Conservation (phyloP, 2,888 invertebrate species). For the Drosophila multiciliata region DNA sequence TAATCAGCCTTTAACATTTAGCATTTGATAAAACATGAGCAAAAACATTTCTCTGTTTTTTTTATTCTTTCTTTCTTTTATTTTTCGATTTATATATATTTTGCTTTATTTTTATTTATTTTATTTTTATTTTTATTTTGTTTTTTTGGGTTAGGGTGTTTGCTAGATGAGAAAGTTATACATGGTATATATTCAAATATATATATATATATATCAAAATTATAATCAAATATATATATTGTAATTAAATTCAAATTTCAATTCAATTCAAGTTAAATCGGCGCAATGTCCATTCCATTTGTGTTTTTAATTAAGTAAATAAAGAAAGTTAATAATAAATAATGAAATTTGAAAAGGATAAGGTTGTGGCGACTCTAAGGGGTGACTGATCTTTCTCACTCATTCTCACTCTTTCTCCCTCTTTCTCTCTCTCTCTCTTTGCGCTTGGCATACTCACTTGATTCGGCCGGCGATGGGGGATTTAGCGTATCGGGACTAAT, state of each 20-base stretch:
- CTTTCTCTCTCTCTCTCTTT: background rate
- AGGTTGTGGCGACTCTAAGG: constrained; percentile 5
- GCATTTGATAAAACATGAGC: constrained; percentile 83
- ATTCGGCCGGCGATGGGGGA: constrained; percentile 95
- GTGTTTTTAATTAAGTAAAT: constrained; percentile 56
- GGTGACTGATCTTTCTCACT: background rate
- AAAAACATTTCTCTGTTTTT: constrained; percentile 55
- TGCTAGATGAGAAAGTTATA: constrained; percentile 54
- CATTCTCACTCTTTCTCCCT: background rate
- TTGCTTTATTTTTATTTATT: constrained; percentile 9
- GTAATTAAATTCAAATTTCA: constrained; percentile 14
- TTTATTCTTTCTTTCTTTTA: background rate
- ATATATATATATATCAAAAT: constrained; percentile 45
- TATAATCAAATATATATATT: constrained; percentile 54
- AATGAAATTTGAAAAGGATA: constrained; percentile 7
- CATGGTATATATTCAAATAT: constrained; percentile 21
- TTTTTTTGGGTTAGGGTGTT: constrained; percentile 18
- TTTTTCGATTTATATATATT: constrained; percentile 21
- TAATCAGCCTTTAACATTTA: constrained; percentile 83
- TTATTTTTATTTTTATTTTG: background rate
- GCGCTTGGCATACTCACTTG: constrained; percentile 88
- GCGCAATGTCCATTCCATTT: constrained; percentile 79
- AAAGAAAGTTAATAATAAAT: constrained; percentile 26
- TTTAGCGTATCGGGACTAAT: constrained; percentile 95
- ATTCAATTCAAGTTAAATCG: constrained; percentile 48